Base-by-base conservation (phyloP, 2,888 invertebrate genomes). In the Heterodera filipjevi region DNA sequence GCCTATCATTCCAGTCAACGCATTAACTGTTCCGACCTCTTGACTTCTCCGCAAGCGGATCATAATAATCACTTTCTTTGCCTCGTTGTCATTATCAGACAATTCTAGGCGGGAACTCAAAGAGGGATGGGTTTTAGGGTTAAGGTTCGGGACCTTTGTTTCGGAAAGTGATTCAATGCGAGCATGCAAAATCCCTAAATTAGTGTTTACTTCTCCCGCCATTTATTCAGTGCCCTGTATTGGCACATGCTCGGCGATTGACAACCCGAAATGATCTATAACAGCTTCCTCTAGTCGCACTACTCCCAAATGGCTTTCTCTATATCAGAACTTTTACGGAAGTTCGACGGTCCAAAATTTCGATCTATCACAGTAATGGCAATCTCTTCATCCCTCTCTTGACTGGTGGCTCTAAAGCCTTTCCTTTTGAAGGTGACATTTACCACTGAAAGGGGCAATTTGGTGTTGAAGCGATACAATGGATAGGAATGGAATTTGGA, bases 391-490 rank as follows among this genome's bases (percentile, higher is more conserved):
- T 59, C 59, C 3, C 27, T 59, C 27, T 59, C 59, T n/a, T 59
- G 59, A 59, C 59, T 59, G 59, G 22, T 59, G 59, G 59, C 59
- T n/a, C 59, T 59, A 59, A n/a, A 59, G 59, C 59, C 59, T 3
- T n/a, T 10, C n/a, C n/a, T 22, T 59, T 59, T 59, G 49, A 49
- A 19, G n/a, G 59, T 59, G 59, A 59, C 59, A 59, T 59, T 14
- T 5, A n/a, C 22, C 59, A 59, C 59, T 12, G 16, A 49, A 22
- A 49, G 3, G 49, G 12, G 49, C 22, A 49, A 12, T 39, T 49
- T 49, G 49, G 19, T 49, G 49, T 49, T 49, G 22, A 19, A 19
- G 16, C 3, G 16, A 16, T 12, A 16, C 16, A 49, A 19, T 3
- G 22, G 49, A 49, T 49, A 19, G 49, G 49, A 49, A 22, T 22